Evolutionary conservation across 2,888 invertebrate genomes (phyloP).

Genomic region (Melikaiella ostensackeni): DNA sequence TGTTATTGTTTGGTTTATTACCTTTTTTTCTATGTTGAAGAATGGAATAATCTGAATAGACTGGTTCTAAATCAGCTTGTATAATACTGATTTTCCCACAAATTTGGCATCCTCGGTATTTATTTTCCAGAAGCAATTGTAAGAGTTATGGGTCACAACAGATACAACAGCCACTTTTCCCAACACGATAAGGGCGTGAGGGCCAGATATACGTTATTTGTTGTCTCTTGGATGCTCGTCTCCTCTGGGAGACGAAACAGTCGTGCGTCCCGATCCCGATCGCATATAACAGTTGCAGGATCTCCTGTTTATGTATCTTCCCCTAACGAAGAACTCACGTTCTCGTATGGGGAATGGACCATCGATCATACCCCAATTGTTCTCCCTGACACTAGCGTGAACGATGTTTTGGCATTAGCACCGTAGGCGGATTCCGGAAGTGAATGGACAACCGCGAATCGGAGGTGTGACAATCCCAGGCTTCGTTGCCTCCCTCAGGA

Average conservation of each 20-base stretch:
- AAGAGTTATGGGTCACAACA: not conserved
- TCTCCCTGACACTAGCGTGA: conserved; percentile 43
- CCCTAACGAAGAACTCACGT: conserved; percentile 28
- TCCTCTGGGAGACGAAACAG: conserved; percentile 31
- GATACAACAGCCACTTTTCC: not conserved
- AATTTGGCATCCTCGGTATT: not conserved
- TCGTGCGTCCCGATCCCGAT: not conserved
- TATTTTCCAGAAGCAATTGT: not conserved
- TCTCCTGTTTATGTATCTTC: not conserved
- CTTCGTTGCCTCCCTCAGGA: conserved; percentile 36
- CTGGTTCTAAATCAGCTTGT: too few species aligned
- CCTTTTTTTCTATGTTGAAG: too few species aligned
- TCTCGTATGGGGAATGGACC: conserved; percentile 15
- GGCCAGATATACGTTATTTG: conserved; percentile 20
- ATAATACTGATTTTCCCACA: not conserved
- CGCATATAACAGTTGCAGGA: conserved; percentile 14
- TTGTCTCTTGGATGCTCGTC: not conserved
- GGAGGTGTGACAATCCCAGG: conserved; percentile 47
- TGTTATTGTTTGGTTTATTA: too few species aligned
- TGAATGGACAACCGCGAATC: conserved; percentile 50
- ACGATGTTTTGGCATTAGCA: conserved; percentile 53
- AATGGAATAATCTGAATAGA: too few species aligned
- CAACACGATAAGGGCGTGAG: conserved; percentile 27
- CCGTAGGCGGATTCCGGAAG: conserved; percentile 46
- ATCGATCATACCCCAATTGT: conserved; percentile 50